Evolutionary conservation across 2,113 vertebrate species (phyloP), one percentile per base, ranked within the genome.

Genomic region (Clarias magur): DNA sequence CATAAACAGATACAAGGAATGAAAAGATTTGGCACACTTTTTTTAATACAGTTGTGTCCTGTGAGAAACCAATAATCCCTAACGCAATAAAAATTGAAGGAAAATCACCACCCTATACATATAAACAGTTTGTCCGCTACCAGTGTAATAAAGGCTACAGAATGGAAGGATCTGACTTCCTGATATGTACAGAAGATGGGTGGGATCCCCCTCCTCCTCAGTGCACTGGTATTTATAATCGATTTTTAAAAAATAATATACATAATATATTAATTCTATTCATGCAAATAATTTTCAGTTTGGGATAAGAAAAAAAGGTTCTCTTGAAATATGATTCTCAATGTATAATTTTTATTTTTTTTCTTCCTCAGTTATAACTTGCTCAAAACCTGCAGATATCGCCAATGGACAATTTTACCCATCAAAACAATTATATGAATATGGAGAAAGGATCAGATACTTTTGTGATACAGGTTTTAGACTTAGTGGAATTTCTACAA

Each of bases 41-140:
- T 70, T 21, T 23, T 84, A 27, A 60, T 85, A 30, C 80, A 94
- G 92, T 0, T 13, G 88, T 93, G 62, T 0, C 21, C 0, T 94
- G 94, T 87, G 0, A 0, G 0, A 30, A 34, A 0, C 88, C 82
- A 0, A 0, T 0, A 0, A 25, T 92, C 42, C 0, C 0, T 0
- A 42, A 90, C 16, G 59, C 6, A 8, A 0, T 0, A 0, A 34
- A 8, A 27, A 0, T 0, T 0, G 1, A 0, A 0, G 90, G 92
- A 38, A 84, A 67, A n/a, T 12, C 10, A 4, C 86, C 90, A 1
- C 92, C 92, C 0, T 70, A 93, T 60, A 0, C 3, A 63, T 1
- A 86, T 83, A 2, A 0, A 4, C 3, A 60, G 30, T 63, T 11
- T 0, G 21, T 94, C 42, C 85, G 3, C 0, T 91, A 80, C 4